These are phyloP conservation scores for Neosilurus mollespiculum DNA, from an alignment of 2,797 vertebrate genomes.

Conservation along the genomic window DNA sequence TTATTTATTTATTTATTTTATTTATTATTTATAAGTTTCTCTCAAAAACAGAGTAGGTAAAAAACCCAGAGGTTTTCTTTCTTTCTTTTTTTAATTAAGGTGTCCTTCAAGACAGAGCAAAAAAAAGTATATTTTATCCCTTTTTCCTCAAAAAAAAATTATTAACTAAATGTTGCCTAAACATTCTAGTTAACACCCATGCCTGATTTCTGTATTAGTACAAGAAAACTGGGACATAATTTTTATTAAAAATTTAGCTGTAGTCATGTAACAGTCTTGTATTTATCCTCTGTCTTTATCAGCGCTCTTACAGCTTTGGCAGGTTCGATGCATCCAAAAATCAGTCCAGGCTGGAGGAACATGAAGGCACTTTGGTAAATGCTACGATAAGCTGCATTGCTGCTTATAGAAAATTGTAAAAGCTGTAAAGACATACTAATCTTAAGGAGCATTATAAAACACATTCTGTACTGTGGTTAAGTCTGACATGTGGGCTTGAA, in stretches of 20 bases:
- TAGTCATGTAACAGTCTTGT: neutral
- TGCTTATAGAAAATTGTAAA: neutral
- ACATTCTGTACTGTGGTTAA: neutral
- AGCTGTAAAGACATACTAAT: neutral
- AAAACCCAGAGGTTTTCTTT: neutral
- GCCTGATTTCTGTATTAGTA: neutral
- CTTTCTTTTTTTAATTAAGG: neutral
- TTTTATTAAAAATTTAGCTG: neutral
- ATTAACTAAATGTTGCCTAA: neutral
- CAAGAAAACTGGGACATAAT: neutral
- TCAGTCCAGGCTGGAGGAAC: conserved; percentile 70
- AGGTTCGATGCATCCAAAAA: conserved; percentile 79
- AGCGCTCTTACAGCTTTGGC: conserved; percentile 84
- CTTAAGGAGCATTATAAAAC: neutral
- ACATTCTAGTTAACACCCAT: no score
- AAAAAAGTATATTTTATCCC: neutral
- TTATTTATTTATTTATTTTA: neutral
- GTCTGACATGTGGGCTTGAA: neutral
- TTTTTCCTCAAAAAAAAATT: neutral
- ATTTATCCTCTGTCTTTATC: conserved; percentile 14
- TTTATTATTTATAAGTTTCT: neutral
- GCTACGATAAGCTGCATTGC: neutral
- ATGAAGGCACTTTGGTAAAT: conserved; percentile 59
- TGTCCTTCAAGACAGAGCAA: neutral
- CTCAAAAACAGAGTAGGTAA: neutral